Evolutionary conservation across 2,888 invertebrate species (phyloP).

Genomic region (Pachliopta kotzebuea): DNA sequence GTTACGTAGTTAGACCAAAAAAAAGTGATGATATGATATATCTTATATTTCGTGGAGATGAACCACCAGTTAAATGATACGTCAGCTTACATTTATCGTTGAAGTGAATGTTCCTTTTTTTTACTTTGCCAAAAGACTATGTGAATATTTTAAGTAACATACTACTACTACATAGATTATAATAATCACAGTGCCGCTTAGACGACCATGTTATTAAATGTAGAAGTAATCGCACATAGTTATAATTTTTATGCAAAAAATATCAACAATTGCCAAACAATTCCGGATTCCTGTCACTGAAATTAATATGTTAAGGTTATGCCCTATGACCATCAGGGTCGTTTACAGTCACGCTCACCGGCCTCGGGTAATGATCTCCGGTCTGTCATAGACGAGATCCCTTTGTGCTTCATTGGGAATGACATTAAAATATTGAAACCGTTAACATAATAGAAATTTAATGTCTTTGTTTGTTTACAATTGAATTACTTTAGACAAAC

Average conservation of each 20-base stretch:
- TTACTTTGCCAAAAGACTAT: too few species aligned
- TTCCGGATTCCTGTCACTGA: neutral
- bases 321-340: constrained; percentile 21
- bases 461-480: neutral
- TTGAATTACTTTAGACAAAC: constrained; percentile 1
- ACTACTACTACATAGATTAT: too few species aligned
- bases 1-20: too few species aligned
- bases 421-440: constrained; percentile 26
- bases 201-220: too few species aligned
- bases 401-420: constrained; percentile 28
- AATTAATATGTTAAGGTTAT: constrained; percentile 26
- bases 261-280: neutral
- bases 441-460: constrained; percentile 9
- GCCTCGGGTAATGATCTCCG: constrained; percentile 26
- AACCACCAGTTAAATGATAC: too few species aligned
- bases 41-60: too few species aligned
- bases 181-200: too few species aligned
- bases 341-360: constrained; percentile 25
- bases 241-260: neutral
- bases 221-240: neutral
- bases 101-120: too few species aligned
- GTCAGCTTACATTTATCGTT: too few species aligned
- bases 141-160: too few species aligned
- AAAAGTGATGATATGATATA: too few species aligned
- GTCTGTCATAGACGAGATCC: neutral